Evolutionary conservation across 2,888 invertebrate species (phyloP), one percentile per base, ranked within the genome.

Genomic region (Drosophila paranaensis): DNA sequence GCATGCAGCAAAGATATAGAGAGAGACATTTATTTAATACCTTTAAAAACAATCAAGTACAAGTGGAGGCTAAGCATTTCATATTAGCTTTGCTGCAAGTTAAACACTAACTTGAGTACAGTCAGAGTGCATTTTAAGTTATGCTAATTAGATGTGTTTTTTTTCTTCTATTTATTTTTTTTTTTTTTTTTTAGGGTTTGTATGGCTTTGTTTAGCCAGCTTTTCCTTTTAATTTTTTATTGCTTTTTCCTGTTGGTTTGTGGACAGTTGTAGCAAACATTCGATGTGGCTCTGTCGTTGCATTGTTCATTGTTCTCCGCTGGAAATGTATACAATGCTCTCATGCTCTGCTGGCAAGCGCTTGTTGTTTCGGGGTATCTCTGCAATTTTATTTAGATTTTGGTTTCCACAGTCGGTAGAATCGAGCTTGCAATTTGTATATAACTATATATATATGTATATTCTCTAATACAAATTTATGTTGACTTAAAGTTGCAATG

Each of bases 61-160:
- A 69, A 43, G 45, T 10, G 43, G 8, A 35, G 30, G 33, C 13
- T 60, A 45, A 42, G 50, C 66, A 37, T 30, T 35, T 71, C 10
- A 74, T 61, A 68, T 70, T 66, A 40, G 37, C n/a, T 80, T 74
- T 27, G 53, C 45, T 48, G 14, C 46, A 63, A 57, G 37, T 63
- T 65, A 54, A 42, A 69, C 25, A 54, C 33, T 51, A 50, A 66
- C 66, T 69, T 69, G 63, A 62, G 64, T 43, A 79, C 60, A 64
- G 60, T 40, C 55, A 71, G 56, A 77, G 68, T 72, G 74, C 77
- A 79, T 65, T 74, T 88, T 71, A 40, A 78, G 81, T 56, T 74
- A 74, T 66, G 74, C 68, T 76, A 84, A 84, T 84, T 81, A 64
- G 69, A 69, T 77, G 67, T 40, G 67, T 58, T 54, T 54, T 43